Conservation (phyloP, 2,797 vertebrate genomes). For the Rhinogobio ventralis region DNA sequence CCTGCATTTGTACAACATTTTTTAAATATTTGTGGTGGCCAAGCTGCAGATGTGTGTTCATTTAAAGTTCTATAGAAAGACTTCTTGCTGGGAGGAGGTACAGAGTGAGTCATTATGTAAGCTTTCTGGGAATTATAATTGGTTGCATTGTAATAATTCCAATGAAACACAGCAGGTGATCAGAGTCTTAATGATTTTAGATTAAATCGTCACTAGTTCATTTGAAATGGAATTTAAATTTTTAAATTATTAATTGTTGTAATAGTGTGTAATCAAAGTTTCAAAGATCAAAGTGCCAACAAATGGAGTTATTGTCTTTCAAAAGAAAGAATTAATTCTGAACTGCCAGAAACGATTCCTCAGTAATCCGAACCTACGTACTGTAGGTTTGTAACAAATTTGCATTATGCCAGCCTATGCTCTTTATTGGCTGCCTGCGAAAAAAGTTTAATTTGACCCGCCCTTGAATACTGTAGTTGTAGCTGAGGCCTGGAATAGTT, state of each 20-base stretch:
- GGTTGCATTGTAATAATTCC: not conserved
- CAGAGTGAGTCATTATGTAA: not conserved
- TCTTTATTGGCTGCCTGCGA: not conserved
- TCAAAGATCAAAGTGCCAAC: too few species aligned
- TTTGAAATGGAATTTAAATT: not conserved
- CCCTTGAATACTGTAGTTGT: not conserved
- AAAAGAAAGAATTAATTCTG: not conserved
- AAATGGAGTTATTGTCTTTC: not conserved
- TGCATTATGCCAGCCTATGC: not conserved
- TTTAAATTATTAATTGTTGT: too few species aligned
- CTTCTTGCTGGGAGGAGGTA: not conserved
- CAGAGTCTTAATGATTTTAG: not conserved
- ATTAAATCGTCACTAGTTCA: not conserved
- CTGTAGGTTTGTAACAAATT: not conserved
- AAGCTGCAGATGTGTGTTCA: not conserved
- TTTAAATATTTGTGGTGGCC: not conserved
- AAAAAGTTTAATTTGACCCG: not conserved
- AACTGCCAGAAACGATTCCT: not conserved
- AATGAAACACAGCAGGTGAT: not conserved
- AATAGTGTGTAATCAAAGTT: too few species aligned
- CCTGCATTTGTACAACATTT: constrained; percentile 23
- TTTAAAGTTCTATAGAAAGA: not conserved
- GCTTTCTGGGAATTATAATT: not conserved
- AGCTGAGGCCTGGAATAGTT: not conserved
- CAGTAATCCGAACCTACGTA: not conserved